phyloP scores from a whole-genome alignment of 2,113 vertebrate genomes.

The Ciconia maguari region DNA sequence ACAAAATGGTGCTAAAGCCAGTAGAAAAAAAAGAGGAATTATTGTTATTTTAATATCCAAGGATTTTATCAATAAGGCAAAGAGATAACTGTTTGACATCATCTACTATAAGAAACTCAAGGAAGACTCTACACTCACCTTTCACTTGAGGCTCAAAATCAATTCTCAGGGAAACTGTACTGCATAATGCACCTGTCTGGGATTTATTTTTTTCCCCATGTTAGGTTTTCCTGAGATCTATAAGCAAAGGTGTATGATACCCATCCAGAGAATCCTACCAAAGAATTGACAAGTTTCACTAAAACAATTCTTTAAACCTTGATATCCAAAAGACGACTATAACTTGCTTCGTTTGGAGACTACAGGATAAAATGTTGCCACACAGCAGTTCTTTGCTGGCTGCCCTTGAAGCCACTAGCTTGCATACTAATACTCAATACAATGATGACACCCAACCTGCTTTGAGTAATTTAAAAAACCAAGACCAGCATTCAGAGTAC shows the following conservation, averaged over 20 bases:
- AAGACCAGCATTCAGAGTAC: not conserved
- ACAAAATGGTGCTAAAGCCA: not conserved
- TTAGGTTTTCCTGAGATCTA: not conserved
- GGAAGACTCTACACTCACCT: not conserved
- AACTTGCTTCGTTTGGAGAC: not conserved
- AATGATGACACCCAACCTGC: not conserved
- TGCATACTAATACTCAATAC: not conserved
- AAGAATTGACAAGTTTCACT: not conserved
- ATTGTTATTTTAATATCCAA: not conserved
- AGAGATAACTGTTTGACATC: not conserved
- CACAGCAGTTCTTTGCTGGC: not conserved
- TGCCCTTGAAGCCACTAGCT: not conserved
- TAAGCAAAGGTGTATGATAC: not conserved
- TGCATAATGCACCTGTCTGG: not conserved
- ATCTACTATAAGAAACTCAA: not conserved
- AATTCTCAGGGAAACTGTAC: not conserved
- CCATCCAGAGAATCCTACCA: not conserved
- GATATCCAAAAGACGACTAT: not conserved
- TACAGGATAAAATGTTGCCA: not conserved
- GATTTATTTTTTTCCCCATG: not conserved
- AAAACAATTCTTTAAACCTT: not conserved
- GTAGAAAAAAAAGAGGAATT: not conserved
- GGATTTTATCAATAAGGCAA: not conserved
- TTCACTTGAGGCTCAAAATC: not conserved
- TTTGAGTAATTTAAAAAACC: not conserved